Conservation (phyloP, 1,140 invertebrate genomes). For the Agrilus planipennis region DNA sequence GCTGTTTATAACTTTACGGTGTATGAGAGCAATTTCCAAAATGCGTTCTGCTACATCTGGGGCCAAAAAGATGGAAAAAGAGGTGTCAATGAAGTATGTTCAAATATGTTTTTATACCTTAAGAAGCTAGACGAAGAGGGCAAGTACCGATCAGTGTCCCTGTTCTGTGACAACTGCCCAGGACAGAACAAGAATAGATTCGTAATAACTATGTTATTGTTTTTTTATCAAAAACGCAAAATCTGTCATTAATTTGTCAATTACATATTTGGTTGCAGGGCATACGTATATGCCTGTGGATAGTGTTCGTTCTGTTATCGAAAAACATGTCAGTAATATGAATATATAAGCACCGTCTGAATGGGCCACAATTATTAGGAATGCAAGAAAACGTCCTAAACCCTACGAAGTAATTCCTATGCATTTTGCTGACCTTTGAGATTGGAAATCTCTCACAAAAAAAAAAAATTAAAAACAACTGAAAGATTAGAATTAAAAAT, state of each 20-base stretch:
- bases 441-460: background rate
- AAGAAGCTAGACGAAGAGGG: constrained; percentile 9
- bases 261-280: too few relatives aligned
- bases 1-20: constrained; percentile 32
- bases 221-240: too few relatives aligned
- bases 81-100: constrained; percentile 29
- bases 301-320: background rate
- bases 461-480: background rate
- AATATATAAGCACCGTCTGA: background rate
- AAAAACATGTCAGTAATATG: background rate
- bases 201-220: constrained; percentile 11
- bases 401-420: background rate
- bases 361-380: background rate
- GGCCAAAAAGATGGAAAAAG: constrained; percentile 29
- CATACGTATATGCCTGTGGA: constrained; percentile 2
- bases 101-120: constrained; percentile 15
- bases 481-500: background rate
- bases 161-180: constrained; percentile 14
- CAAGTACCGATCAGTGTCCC: constrained; percentile 6
- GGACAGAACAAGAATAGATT: constrained; percentile 14
- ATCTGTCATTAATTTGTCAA: too few relatives aligned
- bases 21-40: constrained; percentile 22
- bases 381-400: background rate
- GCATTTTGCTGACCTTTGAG: too few relatives aligned
- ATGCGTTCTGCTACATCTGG: constrained; percentile 30